A percentile compares a stretch with the other conserved stretches of the same genome.
Evolutionary conservation across 2,113 vertebrate genomes (phyloP).

Genomic region (Microcebus jonahi): DNA sequence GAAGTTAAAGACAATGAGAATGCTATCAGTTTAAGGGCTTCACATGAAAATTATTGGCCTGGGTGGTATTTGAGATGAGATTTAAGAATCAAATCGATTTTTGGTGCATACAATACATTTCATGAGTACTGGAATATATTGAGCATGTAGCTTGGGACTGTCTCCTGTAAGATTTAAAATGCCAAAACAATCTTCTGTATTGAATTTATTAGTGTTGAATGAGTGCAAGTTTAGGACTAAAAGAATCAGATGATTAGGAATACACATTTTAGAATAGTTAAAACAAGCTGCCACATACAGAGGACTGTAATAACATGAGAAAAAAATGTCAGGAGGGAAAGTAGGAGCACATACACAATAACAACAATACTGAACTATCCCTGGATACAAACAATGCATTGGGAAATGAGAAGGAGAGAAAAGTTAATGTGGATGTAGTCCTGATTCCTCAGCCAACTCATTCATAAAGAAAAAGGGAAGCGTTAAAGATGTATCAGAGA

Average conservation of each 20-base stretch:
- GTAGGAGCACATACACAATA: not conserved
- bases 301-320: not conserved
- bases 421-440: not conserved
- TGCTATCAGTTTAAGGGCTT: not conserved
- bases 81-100: not conserved
- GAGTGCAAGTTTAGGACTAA: not conserved
- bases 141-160: not conserved
- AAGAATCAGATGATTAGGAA: not conserved
- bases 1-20: not conserved
- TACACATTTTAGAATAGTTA: not conserved
- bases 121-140: no score
- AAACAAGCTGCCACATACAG: not conserved
- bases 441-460: not conserved
- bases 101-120: not conserved
- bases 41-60: not conserved
- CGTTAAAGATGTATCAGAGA: not conserved
- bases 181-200: not conserved
- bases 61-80: not conserved
- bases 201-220: not conserved
- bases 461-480: not conserved
- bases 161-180: not conserved
- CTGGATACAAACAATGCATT: no score
- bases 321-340: not conserved
- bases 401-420: not conserved
- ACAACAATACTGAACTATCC: not conserved